Conservation (phyloP, 2,797 vertebrate species). For the Artibeus lituratus region DNA sequence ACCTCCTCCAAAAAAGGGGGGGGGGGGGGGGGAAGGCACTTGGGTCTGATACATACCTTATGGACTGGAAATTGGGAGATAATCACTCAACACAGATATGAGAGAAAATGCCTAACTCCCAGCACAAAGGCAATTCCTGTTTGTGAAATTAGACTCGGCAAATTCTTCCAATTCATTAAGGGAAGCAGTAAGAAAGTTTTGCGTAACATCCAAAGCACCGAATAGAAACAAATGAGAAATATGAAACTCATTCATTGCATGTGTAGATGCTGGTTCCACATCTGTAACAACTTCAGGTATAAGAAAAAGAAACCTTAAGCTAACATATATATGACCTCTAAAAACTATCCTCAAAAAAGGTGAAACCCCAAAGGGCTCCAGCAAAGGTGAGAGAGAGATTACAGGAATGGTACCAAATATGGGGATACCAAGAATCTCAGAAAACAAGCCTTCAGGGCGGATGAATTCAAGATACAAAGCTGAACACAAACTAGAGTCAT, state of each 20-base stretch:
- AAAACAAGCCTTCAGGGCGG: neutral
- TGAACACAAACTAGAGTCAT: conserved; percentile 3
- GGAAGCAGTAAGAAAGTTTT: neutral
- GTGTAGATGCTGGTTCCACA: neutral
- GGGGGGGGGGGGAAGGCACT: too few species aligned
- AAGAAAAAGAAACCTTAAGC: neutral
- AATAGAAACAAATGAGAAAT: conserved; percentile 9
- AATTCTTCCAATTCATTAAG: conserved; percentile 2
- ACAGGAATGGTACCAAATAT: neutral
- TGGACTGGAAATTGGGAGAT: neutral
- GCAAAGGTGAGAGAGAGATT: neutral
- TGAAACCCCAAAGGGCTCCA: neutral
- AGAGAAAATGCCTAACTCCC: neutral
- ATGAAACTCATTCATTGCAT: neutral
- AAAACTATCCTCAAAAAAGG: neutral
- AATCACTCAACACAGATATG: neutral
- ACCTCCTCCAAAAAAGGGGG: neutral
- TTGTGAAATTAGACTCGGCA: conserved; percentile 25
- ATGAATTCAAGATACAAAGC: conserved; percentile 25
- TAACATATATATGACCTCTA: neutral
- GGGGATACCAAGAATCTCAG: neutral
- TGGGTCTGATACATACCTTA: neutral
- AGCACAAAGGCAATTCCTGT: neutral
- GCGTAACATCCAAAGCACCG: neutral
- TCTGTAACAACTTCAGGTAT: neutral